These are phyloP conservation scores for Hassar affinis DNA, from an alignment of 2,113 vertebrate species.

Conservation along the genomic window DNA sequence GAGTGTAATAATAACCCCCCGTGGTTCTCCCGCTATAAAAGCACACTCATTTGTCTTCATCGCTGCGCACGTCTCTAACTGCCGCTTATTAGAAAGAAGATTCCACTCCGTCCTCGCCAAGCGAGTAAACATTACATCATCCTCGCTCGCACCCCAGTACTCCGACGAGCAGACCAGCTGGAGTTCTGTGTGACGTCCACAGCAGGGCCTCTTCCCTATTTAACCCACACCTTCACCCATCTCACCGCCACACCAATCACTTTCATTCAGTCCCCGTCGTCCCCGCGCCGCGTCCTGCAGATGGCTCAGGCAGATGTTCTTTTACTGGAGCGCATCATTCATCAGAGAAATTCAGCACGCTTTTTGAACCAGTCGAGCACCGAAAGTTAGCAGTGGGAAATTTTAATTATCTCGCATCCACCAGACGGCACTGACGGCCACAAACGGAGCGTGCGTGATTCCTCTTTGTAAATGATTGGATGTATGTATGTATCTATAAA, in stretches of 20 bases:
- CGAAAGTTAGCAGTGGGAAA: not conserved
- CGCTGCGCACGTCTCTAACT: not conserved
- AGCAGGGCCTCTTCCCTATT: not conserved
- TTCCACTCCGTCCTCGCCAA: not conserved
- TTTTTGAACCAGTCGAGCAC: not conserved
- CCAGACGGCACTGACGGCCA: not conserved
- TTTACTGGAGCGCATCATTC: not conserved
- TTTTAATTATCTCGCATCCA: not conserved
- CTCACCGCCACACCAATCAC: not conserved
- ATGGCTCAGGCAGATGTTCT: slow-evolving; percentile 13
- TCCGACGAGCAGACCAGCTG: not conserved
- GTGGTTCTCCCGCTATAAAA: not conserved
- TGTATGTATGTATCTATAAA: not conserved
- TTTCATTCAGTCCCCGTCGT: not conserved
- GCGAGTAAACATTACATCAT: not conserved
- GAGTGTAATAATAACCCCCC: not conserved
- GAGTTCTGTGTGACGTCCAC: not conserved
- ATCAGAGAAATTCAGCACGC: not conserved
- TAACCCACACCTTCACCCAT: not conserved
- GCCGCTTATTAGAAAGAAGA: not conserved
- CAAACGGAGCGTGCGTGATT: not conserved
- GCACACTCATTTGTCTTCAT: slow-evolving; percentile 1
- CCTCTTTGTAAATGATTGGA: not conserved
- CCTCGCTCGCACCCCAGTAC: not conserved
- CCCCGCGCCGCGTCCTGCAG: not conserved